Percentiles rank a stretch among this genome's conserved stretches.
These are phyloP conservation scores for Porites divaricata DNA, from an alignment of 92 coral and sea anemone species.

Conservation along the genomic window DNA sequence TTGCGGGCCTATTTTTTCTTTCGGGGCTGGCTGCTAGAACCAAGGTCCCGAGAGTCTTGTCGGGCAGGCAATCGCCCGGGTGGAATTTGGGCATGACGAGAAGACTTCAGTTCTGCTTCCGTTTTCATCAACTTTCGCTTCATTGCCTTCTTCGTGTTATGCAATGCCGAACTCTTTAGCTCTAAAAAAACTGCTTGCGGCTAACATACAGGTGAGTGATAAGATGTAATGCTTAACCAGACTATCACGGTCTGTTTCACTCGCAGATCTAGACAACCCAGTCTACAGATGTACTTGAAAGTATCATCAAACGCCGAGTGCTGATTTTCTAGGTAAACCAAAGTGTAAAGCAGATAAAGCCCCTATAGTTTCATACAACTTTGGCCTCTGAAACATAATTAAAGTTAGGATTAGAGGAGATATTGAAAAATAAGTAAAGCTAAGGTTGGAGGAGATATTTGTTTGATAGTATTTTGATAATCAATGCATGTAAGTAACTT, in stretches of 20 bases:
- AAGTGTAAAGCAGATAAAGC: background rate
- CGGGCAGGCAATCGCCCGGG: background rate
- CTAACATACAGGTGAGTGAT: background rate
- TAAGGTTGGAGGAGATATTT: too few relatives aligned
- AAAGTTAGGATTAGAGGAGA: background rate
- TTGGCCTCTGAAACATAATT: background rate
- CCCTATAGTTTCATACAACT: background rate
- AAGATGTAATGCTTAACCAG: background rate
- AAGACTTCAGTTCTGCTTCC: too few relatives aligned
- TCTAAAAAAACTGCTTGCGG: background rate
- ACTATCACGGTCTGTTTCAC: background rate
- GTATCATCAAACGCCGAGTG: background rate
- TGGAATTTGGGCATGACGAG: background rate
- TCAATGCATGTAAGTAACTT: background rate
- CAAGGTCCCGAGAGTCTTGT: background rate
- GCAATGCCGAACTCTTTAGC: background rate
- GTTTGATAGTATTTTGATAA: background rate
- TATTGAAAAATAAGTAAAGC: too few relatives aligned
- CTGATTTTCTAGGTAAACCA: background rate
- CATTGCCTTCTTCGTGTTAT: background rate
- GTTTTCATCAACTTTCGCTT: background rate
- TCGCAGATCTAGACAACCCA: background rate
- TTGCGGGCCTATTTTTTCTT: too few relatives aligned
- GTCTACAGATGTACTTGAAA: background rate
- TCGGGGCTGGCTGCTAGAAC: background rate